Conservation (phyloP, 2,113 vertebrate species). For the Sialia sialis region DNA sequence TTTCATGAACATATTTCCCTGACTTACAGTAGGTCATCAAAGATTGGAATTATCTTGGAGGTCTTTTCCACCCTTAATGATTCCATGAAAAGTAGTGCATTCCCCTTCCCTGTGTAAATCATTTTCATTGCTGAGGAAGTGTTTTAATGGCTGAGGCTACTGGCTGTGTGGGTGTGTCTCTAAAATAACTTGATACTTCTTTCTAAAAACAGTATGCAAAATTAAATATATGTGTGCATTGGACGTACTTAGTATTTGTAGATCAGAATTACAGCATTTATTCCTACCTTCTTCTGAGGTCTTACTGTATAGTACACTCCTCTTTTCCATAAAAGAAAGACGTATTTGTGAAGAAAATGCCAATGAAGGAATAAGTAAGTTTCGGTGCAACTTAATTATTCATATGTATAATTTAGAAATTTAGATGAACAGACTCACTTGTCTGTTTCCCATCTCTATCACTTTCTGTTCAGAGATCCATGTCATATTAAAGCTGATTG, state of each 20-base stretch:
- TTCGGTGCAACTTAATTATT: background rate
- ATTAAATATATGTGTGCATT: background rate
- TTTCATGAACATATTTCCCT: fast-evolving
- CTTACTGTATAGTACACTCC: background rate
- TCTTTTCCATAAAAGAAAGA: background rate
- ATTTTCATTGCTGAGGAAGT: background rate
- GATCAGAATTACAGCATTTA: background rate
- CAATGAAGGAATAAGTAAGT: background rate
- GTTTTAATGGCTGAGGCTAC: background rate
- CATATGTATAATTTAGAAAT: background rate
- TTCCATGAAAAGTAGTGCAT: background rate
- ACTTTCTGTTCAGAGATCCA: background rate
- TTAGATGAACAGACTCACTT: background rate
- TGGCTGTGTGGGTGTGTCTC: background rate
- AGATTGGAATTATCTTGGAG: background rate
- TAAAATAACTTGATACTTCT: background rate
- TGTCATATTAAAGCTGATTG: background rate
- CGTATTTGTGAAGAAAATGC: background rate
- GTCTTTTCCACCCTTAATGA: background rate
- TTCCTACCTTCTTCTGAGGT: background rate
- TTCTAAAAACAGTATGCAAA: background rate
- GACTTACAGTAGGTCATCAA: background rate
- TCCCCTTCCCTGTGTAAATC: background rate
- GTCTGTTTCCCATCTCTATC: background rate
- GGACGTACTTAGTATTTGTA: background rate